Evolutionary conservation across 2,888 invertebrate species (phyloP).

Genomic region (Rhingia rostrata): DNA sequence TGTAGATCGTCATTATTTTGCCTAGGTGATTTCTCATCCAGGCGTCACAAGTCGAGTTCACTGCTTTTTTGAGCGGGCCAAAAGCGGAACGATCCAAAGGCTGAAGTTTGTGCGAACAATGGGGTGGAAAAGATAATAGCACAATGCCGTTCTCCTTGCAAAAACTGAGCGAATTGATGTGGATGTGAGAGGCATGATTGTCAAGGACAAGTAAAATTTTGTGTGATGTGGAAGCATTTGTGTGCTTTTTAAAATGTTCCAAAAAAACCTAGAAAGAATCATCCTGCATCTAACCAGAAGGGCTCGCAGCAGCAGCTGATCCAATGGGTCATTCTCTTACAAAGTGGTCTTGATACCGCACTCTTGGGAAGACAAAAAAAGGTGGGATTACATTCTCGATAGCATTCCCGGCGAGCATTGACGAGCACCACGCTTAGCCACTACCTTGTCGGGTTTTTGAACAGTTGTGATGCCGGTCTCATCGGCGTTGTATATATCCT

Average conservation of each 20-base stretch:
- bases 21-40: conserved; percentile 78
- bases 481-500: too few relatives aligned
- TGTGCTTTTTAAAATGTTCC: not conserved
- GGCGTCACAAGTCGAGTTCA: conserved; percentile 75
- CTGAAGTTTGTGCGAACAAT: conserved; percentile 58
- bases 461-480: too few relatives aligned
- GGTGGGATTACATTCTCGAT: conserved; percentile 2
- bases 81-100: conserved; percentile 76
- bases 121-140: conserved; percentile 56
- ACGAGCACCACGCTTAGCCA: too few relatives aligned
- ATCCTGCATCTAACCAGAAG: too few relatives aligned
- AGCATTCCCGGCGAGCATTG: conserved; percentile 1
- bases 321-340: not conserved
- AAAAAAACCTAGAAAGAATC: not conserved
- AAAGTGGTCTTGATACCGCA: not conserved
- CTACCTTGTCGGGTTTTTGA: too few relatives aligned
- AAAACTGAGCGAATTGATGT: conserved; percentile 69
- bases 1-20: conserved; percentile 77
- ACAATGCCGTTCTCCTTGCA: conserved; percentile 55
- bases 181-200: conserved; percentile 70
- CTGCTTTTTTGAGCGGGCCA: conserved; percentile 77
- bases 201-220: too few relatives aligned
- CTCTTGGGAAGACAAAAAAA: not conserved
- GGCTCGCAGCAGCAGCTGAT: not conserved
- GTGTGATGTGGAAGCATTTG: too few relatives aligned